Base-by-base conservation (phyloP, 1,140 invertebrate species). In the Elysia chlorotica region DNA sequence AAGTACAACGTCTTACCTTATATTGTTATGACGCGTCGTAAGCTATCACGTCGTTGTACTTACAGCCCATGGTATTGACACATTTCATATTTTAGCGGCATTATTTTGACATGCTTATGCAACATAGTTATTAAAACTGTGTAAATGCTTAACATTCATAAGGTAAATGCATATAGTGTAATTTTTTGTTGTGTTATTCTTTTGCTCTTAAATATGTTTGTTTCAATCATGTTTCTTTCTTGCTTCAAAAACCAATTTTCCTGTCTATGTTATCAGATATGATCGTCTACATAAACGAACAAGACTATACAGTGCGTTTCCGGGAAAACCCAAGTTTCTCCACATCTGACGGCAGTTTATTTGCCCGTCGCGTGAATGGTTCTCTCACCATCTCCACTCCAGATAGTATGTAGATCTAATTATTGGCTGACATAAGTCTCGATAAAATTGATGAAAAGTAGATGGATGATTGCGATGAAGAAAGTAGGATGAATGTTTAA, bases 321-420 rank as follows among this genome's bases (percentile, higher is more conserved):
- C 3, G 31, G 2, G 23, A 68, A 21, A 68, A 6, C 23, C 5
- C 19, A 54, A 53, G 28, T 56, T 68, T 68, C 53, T 31, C 2
- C 10, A 23, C 19, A 10, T n/a, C 4, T 21, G 19, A 68, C 33
- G 30, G 36, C 23, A 21, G 17, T 2, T 30, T 68, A 35, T 68
- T 19, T 23, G 2, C 56, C 0, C 36, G 33, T 17, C 38, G 31
- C 14, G n/a, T 68, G 10, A 68, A 54, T 56, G 66, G 48, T 1
- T 68, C 66, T 33, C 48, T 68, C 23, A 68, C n/a, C 6, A 33
- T 68, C 17, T 68, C 66, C 2, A 68, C 66, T 33, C 19, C 66
- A 2, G 66, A 68, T 56, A 23, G 66, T 68, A 68, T n/a, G 63
- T 4, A 3, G 21, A 21, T 5, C 28, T 10, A n/a, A 21, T 5